These are phyloP conservation scores for Drosophila busckii DNA, from an alignment of 1,140 invertebrate species.

Conservation along the genomic window DNA sequence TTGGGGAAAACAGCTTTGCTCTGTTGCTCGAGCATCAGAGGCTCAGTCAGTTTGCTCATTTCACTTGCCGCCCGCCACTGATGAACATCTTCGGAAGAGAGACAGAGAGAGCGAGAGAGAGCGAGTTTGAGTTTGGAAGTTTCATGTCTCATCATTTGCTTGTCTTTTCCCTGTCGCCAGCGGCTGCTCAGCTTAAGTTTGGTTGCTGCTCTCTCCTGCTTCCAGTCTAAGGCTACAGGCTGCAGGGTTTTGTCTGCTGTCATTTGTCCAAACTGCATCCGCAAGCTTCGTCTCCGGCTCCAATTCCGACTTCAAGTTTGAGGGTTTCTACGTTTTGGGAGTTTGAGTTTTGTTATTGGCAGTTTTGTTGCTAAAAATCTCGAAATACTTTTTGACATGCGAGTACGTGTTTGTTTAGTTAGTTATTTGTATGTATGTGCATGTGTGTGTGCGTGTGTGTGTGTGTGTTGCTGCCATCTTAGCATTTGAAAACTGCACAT, in stretches of 20 bases:
- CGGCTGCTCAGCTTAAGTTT: constrained; percentile 2
- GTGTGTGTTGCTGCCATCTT: constrained; percentile 60
- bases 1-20: no score
- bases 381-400: constrained; percentile 71
- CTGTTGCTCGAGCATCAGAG: no score
- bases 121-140: background rate
- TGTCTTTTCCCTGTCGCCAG: constrained; percentile 34
- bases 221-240: background rate
- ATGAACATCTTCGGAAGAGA: no score
- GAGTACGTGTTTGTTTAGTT: constrained; percentile 60
- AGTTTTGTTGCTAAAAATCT: constrained; percentile 69
- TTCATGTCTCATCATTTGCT: constrained; percentile 44
- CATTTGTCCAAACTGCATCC: constrained; percentile 72
- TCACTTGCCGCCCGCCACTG: no score
- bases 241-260: constrained; percentile 39
- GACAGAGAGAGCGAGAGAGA: background rate
- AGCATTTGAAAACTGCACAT: constrained; percentile 70
- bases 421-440: constrained; percentile 26
- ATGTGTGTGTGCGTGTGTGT: constrained; percentile 10
- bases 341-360: constrained; percentile 53
- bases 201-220: constrained; percentile 8
- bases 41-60: no score
- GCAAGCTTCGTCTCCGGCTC: constrained; percentile 14
- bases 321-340: background rate
- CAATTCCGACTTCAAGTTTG: background rate